Percentiles rank a stretch among this genome's conserved stretches.
These are phyloP conservation scores for Hippasteria phrygiana DNA, from an alignment of 53 echinoderm and acorn worm species.

Conservation along the genomic window DNA sequence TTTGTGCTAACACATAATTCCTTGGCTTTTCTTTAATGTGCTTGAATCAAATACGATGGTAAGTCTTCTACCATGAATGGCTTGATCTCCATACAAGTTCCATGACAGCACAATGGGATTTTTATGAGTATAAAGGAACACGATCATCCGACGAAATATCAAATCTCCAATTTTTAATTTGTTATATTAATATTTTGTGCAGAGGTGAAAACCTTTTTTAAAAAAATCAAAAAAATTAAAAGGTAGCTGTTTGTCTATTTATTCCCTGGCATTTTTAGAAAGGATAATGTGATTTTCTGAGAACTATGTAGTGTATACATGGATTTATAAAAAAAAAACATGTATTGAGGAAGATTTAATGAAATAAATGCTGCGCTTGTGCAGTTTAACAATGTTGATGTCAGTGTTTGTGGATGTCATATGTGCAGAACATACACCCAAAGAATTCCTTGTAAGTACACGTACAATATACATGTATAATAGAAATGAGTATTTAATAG, in stretches of 20 bases:
- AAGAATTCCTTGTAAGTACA: too few relatives aligned
- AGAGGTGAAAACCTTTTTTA: conserved; percentile 37
- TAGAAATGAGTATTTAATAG: not conserved
- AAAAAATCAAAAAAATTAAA: conserved; percentile 11
- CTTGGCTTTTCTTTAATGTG: too few relatives aligned
- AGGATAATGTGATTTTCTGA: conserved; percentile 64
- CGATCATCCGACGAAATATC: not conserved
- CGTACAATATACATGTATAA: too few relatives aligned
- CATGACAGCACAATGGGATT: too few relatives aligned
- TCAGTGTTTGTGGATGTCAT: not conserved
- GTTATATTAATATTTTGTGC: conserved; percentile 36
- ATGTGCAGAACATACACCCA: too few relatives aligned
- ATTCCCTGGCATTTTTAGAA: conserved; percentile 65
- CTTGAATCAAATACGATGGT: too few relatives aligned
- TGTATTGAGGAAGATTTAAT: conserved; percentile 65
- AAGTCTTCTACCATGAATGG: too few relatives aligned
- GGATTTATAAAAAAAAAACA: conserved; percentile 63
- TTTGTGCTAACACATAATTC: too few relatives aligned
- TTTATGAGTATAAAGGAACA: not conserved
- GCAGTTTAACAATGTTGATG: not conserved
- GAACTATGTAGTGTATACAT: conserved; percentile 67
- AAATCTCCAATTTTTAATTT: not conserved
- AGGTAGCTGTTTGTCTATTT: conserved; percentile 63
- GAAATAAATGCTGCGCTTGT: conserved; percentile 64
- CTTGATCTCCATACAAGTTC: too few relatives aligned